Conservation (phyloP, 2,113 vertebrate genomes). For the Boleophthalmus pectinirostris region DNA sequence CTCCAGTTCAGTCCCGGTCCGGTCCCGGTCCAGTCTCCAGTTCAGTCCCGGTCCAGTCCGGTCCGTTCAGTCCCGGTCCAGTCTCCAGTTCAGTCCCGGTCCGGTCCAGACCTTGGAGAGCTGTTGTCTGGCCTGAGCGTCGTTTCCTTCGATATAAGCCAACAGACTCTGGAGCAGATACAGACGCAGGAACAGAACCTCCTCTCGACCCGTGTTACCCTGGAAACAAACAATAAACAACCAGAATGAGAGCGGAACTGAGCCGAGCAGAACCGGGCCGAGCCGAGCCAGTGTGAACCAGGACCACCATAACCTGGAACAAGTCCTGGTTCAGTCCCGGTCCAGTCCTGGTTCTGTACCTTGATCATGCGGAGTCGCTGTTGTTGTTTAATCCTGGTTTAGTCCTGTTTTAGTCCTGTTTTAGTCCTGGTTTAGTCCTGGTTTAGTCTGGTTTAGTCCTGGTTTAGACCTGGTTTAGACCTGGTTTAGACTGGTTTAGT, state of each 20-base stretch:
- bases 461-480: neutral
- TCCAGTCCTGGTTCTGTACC: conserved; percentile 60
- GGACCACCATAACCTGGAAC: too few relatives aligned
- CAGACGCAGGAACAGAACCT: conserved; percentile 91
- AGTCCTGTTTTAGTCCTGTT: too few relatives aligned
- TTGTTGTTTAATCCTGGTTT: conserved; percentile 71
- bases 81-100: neutral
- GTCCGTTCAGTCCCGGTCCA: too few relatives aligned
- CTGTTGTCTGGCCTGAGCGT: conserved; percentile 77
- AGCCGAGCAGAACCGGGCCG: too few relatives aligned
- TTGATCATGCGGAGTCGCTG: conserved; percentile 90
- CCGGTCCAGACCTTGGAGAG: conserved; percentile 78
- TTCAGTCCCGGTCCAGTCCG: too few relatives aligned
- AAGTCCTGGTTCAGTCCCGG: too few relatives aligned
- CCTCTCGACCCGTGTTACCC: conserved; percentile 92
- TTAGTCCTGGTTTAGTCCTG: neutral
- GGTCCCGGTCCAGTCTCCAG: too few relatives aligned
- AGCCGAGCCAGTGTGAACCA: too few relatives aligned
- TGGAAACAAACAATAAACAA: conserved; percentile 63
- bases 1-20: neutral
- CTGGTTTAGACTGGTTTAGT: too few relatives aligned
- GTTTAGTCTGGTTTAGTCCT: too few relatives aligned
- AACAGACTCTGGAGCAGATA: conserved; percentile 92
- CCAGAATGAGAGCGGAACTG: too few relatives aligned
- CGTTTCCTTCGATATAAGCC: conserved; percentile 86